These are phyloP conservation scores for Zoanthus solanderi DNA, from an alignment of 92 coral and sea anemone species.

Conservation along the genomic window DNA sequence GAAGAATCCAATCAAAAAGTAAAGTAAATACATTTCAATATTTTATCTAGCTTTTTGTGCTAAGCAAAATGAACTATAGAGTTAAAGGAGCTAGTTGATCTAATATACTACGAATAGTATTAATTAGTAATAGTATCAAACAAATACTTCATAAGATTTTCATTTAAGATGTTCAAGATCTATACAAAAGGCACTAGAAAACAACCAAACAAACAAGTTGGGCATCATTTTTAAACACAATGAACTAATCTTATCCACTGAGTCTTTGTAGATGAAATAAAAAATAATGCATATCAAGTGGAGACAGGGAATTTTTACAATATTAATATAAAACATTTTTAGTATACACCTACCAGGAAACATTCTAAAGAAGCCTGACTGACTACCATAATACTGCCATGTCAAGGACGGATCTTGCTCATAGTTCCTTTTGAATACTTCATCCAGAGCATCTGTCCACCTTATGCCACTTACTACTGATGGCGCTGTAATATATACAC, in stretches of 20 bases:
- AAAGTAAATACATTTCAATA: not conserved
- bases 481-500: slow-evolving; percentile 53
- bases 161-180: not conserved
- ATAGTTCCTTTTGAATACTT: slow-evolving; percentile 73
- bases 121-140: no score
- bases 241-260: no score
- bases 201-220: not conserved
- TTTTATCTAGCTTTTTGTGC: no score
- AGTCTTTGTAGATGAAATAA: no score
- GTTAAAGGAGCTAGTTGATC: no score
- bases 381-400: slow-evolving; percentile 99
- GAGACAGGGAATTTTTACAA: no score
- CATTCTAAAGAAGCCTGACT: slow-evolving; percentile 82
- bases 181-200: not conserved
- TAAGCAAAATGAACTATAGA: no score
- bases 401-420: slow-evolving; percentile 73
- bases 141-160: not conserved
- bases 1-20: not conserved
- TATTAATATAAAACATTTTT: no score
- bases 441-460: slow-evolving; percentile 84
- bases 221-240: not conserved
- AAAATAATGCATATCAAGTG: no score
- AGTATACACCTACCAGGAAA: slow-evolving; percentile 78
- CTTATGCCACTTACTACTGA: slow-evolving; percentile 83
- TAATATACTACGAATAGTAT: no score